Conservation (phyloP, 2,113 vertebrate genomes). For the Glaucidium brasilianum region DNA sequence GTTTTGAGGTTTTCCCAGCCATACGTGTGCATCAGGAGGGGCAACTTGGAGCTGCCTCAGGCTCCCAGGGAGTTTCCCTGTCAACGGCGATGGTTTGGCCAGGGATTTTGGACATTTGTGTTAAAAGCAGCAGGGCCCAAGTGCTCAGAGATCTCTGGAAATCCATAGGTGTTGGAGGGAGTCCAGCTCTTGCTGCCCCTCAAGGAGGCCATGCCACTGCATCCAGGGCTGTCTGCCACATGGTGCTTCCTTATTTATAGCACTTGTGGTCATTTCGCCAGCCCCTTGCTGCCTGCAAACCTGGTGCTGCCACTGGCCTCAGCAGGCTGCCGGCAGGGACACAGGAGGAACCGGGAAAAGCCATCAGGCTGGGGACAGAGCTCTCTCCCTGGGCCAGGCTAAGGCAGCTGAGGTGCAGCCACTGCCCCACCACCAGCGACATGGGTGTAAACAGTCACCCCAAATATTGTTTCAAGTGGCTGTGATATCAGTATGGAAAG, state of each 20-base stretch:
- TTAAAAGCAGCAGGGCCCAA: neutral
- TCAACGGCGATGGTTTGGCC: accelerated
- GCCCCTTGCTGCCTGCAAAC: neutral
- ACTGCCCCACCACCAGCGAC: accelerated
- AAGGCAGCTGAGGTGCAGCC: neutral
- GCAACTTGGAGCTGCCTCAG: neutral
- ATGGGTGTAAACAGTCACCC: neutral
- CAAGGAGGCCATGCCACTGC: neutral
- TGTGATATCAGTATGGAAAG: neutral
- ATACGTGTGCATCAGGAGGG: accelerated
- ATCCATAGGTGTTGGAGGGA: accelerated
- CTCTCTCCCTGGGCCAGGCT: neutral
- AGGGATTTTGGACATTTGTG: neutral
- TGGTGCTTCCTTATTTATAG: neutral
- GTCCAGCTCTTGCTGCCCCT: neutral
- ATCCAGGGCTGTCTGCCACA: neutral
- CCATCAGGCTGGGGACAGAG: neutral
- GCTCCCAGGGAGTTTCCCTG: accelerated
- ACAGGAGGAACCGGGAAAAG: accelerated
- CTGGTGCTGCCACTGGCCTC: neutral
- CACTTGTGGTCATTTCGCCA: neutral
- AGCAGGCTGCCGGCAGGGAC: neutral
- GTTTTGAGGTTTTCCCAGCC: neutral
- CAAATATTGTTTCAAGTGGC: neutral
- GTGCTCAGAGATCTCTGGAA: neutral